Evolutionary conservation across 2,797 vertebrate genomes (phyloP).

Genomic region (Adrianichthys oophorus): DNA sequence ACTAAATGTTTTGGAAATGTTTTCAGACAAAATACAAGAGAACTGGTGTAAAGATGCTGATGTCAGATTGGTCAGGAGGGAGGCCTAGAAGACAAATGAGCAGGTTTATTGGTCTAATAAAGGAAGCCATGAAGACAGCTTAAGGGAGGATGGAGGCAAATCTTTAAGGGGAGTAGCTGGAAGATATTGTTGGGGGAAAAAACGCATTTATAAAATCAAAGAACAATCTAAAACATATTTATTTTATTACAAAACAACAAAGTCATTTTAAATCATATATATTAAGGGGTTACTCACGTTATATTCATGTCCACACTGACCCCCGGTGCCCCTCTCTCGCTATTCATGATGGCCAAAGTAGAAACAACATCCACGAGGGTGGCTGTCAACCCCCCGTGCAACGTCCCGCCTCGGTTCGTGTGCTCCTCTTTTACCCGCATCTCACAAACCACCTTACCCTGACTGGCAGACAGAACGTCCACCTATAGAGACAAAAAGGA

Average conservation of each 20-base stretch:
- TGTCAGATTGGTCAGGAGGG: too few relatives aligned
- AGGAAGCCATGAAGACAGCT: too few relatives aligned
- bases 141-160: too few relatives aligned
- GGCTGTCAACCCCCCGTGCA: slow-evolving; percentile 93
- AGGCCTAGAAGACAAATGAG: too few relatives aligned
- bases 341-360: slow-evolving; percentile 84
- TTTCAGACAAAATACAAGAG: too few relatives aligned
- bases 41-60: too few relatives aligned
- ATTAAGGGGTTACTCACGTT: slow-evolving; percentile 79
- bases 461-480: slow-evolving; percentile 82
- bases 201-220: background rate
- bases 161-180: too few relatives aligned
- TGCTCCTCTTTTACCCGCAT: slow-evolving; percentile 92
- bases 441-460: slow-evolving; percentile 90
- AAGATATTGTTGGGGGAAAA: too few relatives aligned
- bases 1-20: too few relatives aligned
- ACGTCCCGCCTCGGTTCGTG: slow-evolving; percentile 84
- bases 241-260: background rate
- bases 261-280: background rate
- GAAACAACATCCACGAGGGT: slow-evolving; percentile 90
- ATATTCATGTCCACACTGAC: slow-evolving; percentile 98
- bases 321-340: slow-evolving; percentile 84
- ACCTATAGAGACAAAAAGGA: slow-evolving; percentile 72
- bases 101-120: too few relatives aligned
- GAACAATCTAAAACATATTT: background rate